Evolutionary conservation across 2,888 invertebrate species (phyloP).

Genomic region (Drosophila prostipennis): DNA sequence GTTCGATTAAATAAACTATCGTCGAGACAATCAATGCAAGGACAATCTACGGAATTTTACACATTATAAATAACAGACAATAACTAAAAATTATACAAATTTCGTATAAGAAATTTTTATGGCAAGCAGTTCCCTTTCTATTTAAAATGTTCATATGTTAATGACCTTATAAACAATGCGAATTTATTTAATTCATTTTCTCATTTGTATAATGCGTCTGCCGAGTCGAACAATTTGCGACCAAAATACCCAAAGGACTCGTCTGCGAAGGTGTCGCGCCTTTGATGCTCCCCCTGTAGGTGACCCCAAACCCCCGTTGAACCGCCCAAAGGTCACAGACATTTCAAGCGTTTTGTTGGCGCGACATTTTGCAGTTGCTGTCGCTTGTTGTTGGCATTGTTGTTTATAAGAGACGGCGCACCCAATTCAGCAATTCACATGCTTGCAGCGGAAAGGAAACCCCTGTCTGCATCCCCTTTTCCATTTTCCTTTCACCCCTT

Average conservation of each 20-base stretch:
- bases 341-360: constrained; percentile 72
- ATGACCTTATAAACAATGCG: constrained; percentile 8
- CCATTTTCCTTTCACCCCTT: constrained; percentile 1
- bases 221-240: constrained; percentile 47
- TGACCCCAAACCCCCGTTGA: neutral
- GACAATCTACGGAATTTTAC: too few species aligned
- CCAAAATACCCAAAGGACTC: constrained; percentile 57
- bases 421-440: constrained; percentile 50
- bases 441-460: constrained; percentile 54
- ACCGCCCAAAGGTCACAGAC: constrained; percentile 69
- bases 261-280: constrained; percentile 34
- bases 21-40: too few species aligned
- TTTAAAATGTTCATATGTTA: constrained; percentile 5
- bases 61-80: too few species aligned
- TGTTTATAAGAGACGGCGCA: constrained; percentile 43
- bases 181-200: constrained; percentile 46
- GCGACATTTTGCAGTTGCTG: constrained; percentile 55
- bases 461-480: constrained; percentile 12
- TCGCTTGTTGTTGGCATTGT: constrained; percentile 27
- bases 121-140: neutral
- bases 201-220: constrained; percentile 71
- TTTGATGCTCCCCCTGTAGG: constrained; percentile 27
- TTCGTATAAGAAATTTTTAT: too few species aligned
- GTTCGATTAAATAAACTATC: neutral
- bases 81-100: too few species aligned